Percentiles rank a stretch among this genome's conserved stretches.
Conservation (phyloP, 2,797 vertebrate genomes). For the Eupleurogrammus muticus region DNA sequence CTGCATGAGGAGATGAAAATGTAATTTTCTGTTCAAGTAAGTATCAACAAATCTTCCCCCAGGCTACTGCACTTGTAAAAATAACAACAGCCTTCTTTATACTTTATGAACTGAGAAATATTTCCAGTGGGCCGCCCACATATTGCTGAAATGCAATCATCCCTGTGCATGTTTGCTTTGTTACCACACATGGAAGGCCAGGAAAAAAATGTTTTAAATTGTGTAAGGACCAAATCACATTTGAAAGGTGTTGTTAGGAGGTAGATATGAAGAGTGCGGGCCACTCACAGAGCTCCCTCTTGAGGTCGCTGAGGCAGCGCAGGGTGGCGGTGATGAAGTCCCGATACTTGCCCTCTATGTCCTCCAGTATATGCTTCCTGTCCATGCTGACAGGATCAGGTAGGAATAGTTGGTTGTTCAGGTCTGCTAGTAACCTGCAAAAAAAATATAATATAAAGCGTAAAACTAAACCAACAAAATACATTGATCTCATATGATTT, state of each 20-base stretch:
- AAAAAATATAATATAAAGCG: neutral
- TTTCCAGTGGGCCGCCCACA: neutral
- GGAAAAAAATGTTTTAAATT: neutral
- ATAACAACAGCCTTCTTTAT: neutral
- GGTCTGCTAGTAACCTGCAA: constrained; percentile 74
- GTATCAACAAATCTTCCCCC: neutral
- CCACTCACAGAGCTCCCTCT: constrained; percentile 81
- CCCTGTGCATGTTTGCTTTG: neutral
- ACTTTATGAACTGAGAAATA: neutral
- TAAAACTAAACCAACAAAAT: neutral
- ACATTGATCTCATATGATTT: neutral
- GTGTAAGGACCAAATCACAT: neutral
- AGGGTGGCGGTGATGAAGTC: constrained; percentile 80
- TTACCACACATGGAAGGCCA: neutral
- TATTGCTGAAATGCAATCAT: neutral
- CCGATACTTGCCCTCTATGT: constrained; percentile 79
- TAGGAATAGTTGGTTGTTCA: constrained; percentile 71
- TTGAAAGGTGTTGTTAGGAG: neutral
- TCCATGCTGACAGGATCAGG: constrained; percentile 73
- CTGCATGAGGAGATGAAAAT: constrained; percentile 46
- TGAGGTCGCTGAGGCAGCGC: constrained; percentile 79
- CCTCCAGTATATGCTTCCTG: constrained; percentile 78
- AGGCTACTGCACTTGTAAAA: neutral
- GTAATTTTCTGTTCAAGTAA: neutral
- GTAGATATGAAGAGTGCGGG: neutral